A percentile compares a stretch with the other conserved stretches of the same genome.
Conservation (phyloP, 2,113 vertebrate genomes). For the Synodontis membranacea region DNA sequence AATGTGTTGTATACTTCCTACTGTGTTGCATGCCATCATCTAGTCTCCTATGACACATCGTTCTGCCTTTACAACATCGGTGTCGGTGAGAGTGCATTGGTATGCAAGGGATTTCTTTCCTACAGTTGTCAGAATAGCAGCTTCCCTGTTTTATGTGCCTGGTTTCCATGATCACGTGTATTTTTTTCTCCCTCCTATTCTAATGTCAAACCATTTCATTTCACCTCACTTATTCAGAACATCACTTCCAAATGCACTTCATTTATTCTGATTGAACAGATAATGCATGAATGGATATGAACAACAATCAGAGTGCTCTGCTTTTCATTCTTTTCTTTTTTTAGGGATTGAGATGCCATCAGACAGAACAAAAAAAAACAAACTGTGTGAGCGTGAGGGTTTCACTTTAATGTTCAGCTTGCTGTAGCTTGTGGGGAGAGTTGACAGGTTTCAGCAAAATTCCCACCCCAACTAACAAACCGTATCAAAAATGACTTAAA, state of each 20-base stretch:
- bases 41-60: neutral
- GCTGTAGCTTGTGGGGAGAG: neutral
- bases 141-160: neutral
- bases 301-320: neutral
- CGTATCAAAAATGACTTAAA: neutral
- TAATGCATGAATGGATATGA: slow-evolving; percentile 1
- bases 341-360: neutral
- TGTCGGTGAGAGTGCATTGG: neutral
- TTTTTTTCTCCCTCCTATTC: neutral
- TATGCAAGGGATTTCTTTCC: neutral
- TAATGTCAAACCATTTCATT: neutral
- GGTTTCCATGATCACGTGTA: neutral
- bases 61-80: neutral
- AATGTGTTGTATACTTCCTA: neutral
- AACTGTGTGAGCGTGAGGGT: neutral
- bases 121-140: neutral
- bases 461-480: neutral
- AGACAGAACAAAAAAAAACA: neutral
- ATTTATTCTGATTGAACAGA: neutral
- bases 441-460: neutral
- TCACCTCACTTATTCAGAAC: neutral
- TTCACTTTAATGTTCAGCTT: neutral
- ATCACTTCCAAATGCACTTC: neutral
- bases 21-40: neutral
- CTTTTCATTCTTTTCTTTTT: neutral